A percentile compares a stretch with the other conserved stretches of the same genome.
Evolutionary conservation across 2,888 invertebrate genomes (phyloP).

Genomic region (Thecophora atra): DNA sequence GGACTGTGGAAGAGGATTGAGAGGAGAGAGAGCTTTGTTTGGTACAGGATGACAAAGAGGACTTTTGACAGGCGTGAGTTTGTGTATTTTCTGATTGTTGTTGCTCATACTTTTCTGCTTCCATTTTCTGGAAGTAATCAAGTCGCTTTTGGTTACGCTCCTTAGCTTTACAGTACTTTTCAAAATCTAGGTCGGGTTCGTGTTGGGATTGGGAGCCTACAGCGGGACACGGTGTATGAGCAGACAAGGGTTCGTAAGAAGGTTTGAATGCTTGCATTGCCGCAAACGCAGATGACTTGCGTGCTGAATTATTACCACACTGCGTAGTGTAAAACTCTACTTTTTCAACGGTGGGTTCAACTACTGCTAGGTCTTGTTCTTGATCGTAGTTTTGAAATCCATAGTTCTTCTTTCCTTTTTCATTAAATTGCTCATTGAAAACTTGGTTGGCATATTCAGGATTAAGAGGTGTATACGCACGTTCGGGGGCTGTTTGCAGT

Average conservation of each 20-base stretch:
- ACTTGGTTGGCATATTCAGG: constrained; percentile 65
- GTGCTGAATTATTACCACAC: constrained; percentile 44
- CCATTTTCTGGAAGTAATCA: constrained; percentile 60
- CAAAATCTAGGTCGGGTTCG: constrained; percentile 55
- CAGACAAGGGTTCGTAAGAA: constrained; percentile 54
- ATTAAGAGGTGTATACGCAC: constrained; percentile 71
- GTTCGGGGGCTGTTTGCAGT: constrained; percentile 72
- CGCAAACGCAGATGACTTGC: constrained; percentile 62
- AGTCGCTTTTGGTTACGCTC: constrained; percentile 60
- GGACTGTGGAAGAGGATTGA: constrained; percentile 62
- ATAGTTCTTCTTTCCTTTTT: constrained; percentile 55
- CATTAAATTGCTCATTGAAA: constrained; percentile 56
- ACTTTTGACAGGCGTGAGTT: constrained; percentile 48
- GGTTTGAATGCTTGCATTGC: constrained; percentile 65
- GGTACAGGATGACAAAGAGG: constrained; percentile 50
- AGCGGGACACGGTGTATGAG: constrained; percentile 51
- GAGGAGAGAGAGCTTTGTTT: constrained; percentile 56
- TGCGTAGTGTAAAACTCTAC: constrained; percentile 54
- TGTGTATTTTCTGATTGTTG: constrained; percentile 46
- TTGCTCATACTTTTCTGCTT: constrained; percentile 57
- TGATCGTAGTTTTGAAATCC: constrained; percentile 62
- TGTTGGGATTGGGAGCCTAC: constrained; percentile 48
- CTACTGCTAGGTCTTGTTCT: constrained; percentile 55
- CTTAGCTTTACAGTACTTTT: constrained; percentile 57
- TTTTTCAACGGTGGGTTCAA: constrained; percentile 45